Percentiles rank a stretch among this genome's conserved stretches.
Conservation (phyloP, 1,140 invertebrate genomes). For the Parapsyche elsis region DNA sequence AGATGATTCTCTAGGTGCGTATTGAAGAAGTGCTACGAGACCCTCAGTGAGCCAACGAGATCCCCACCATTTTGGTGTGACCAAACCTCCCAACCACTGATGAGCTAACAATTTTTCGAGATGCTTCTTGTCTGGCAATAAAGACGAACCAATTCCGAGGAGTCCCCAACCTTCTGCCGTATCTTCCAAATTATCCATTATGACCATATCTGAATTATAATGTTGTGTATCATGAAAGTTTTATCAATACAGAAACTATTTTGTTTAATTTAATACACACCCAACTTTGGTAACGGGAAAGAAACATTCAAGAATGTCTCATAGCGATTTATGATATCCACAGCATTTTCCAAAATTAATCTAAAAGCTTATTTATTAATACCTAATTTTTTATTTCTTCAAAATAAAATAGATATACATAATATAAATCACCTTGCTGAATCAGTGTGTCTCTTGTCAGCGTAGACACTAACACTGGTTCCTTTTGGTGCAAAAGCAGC, state of each 20-base stretch:
- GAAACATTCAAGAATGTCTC: conserved; percentile 52
- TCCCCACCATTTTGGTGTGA: conserved; percentile 66
- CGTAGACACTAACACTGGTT: conserved; percentile 56
- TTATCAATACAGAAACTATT: background rate
- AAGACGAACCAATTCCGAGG: conserved; percentile 48
- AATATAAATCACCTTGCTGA: conserved; percentile 45
- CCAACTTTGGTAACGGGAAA: conserved; percentile 53
- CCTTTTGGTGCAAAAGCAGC: conserved; percentile 58
- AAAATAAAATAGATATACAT: no score
- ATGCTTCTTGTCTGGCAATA: conserved; percentile 51
- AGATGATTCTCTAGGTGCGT: conserved; percentile 35
- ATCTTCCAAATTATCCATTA: conserved; percentile 53
- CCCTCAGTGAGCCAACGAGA: conserved; percentile 66
- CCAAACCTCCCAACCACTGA: conserved; percentile 64
- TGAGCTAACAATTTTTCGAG: conserved; percentile 53
- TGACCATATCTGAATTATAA: conserved; percentile 51
- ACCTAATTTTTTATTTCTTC: no score
- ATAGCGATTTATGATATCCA: conserved; percentile 53
- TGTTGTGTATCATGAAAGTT: background rate
- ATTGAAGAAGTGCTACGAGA: conserved; percentile 61
- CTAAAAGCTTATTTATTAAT: conserved; percentile 38
- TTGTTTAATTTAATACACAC: conserved; percentile 30
- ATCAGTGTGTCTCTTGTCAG: conserved; percentile 49
- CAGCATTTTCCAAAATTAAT: conserved; percentile 48
- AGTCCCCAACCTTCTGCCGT: conserved; percentile 54